Conservation (phyloP, 2,797 vertebrate genomes). For the Brachyrhaphis roseni region DNA sequence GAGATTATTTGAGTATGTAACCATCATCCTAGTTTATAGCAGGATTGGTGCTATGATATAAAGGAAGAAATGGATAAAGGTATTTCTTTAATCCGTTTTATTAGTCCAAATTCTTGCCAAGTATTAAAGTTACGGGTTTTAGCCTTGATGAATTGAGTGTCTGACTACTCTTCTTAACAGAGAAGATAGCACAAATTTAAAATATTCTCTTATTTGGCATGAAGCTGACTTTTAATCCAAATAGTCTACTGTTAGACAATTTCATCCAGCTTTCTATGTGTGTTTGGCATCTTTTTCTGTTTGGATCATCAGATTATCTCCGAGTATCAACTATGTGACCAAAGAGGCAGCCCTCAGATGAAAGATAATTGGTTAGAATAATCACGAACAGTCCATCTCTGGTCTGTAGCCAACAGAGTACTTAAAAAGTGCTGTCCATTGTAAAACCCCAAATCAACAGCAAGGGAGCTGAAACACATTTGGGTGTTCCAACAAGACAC, state of each 20-base stretch:
- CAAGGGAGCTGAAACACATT: no score
- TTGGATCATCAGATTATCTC: neutral
- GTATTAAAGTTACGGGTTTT: neutral
- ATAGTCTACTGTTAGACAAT: neutral
- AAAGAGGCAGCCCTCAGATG: neutral
- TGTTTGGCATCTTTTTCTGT: neutral
- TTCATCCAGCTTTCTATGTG: neutral
- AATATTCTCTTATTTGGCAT: neutral
- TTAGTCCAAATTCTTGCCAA: neutral
- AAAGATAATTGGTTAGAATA: neutral
- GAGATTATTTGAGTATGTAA: constrained; percentile 35
- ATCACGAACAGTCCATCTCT: neutral
- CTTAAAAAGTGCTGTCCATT: neutral
- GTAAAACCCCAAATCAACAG: no score
- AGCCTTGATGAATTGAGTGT: neutral
- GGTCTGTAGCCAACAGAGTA: neutral
- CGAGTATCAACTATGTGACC: neutral
- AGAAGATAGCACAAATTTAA: neutral
- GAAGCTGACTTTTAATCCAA: neutral
- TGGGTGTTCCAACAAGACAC: no score
- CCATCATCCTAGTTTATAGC: neutral
- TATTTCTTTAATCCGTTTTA: neutral
- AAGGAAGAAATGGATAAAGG: neutral
- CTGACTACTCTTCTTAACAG: neutral
- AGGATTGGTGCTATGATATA: neutral